Percentiles rank a stretch among this genome's conserved stretches.
Conservation (phyloP, 2,797 vertebrate species). For the Octomys mimax region DNA sequence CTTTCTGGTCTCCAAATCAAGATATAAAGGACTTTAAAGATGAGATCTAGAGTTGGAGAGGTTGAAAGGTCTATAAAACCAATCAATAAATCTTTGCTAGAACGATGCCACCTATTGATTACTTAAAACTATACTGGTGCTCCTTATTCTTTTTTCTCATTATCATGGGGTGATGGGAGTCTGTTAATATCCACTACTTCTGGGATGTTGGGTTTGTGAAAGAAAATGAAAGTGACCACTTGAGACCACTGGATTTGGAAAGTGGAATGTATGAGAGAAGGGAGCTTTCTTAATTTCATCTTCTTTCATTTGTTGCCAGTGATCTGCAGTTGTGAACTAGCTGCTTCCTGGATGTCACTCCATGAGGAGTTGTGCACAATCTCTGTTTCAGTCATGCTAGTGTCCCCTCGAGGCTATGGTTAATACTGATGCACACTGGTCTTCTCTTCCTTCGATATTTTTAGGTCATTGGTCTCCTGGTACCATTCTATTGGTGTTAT, state of each 20-base stretch:
- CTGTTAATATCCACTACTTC: constrained; percentile 44
- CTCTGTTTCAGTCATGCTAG: not conserved
- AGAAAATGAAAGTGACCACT: not conserved
- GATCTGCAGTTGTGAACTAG: not conserved
- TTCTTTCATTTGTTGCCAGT: not conserved
- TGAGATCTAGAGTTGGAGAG: not conserved
- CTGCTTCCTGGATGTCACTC: not conserved
- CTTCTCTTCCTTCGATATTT: not conserved
- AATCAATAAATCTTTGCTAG: constrained; percentile 46
- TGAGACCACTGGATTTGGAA: not conserved
- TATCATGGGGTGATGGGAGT: constrained; percentile 32
- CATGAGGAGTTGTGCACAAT: not conserved
- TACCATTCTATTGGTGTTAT: not conserved
- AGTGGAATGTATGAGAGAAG: not conserved
- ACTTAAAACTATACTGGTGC: not conserved
- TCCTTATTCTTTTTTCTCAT: constrained; percentile 39
- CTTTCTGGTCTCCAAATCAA: constrained; percentile 5
- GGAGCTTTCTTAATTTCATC: not conserved
- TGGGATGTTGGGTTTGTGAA: not conserved
- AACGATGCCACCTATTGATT: constrained; percentile 55
- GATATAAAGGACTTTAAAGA: not conserved
- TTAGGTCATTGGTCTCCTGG: not conserved
- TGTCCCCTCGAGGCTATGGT: not conserved
- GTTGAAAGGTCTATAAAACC: not conserved
- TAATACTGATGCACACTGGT: not conserved